Conservation (phyloP, 2,797 vertebrate genomes). For the Pseudochaenichthys georgianus region DNA sequence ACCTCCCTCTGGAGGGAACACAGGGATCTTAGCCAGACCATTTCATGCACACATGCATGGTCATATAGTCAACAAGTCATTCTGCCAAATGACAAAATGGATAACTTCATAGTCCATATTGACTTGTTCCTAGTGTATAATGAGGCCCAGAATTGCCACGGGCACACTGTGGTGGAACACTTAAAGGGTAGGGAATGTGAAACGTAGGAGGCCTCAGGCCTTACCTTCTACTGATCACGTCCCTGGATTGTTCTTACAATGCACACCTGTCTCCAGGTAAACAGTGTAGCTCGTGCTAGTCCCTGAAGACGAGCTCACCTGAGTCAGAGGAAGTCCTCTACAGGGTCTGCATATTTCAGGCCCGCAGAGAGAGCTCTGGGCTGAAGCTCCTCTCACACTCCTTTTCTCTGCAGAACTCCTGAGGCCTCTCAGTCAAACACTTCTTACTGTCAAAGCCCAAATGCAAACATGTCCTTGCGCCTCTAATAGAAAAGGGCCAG, state of each 20-base stretch:
- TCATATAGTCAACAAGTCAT: too few relatives aligned
- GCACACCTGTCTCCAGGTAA: neutral
- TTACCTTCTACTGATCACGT: neutral
- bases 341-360: constrained; percentile 37
- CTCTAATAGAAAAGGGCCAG: constrained; percentile 2
- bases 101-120: too few relatives aligned
- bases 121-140: too few relatives aligned
- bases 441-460: neutral
- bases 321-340: constrained; percentile 28
- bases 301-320: constrained; percentile 21
- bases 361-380: constrained; percentile 11
- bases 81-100: too few relatives aligned
- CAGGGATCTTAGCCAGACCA: too few relatives aligned
- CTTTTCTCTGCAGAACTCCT: constrained; percentile 21
- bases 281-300: constrained; percentile 7
- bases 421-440: constrained; percentile 6
- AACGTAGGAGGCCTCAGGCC: neutral
- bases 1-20: too few relatives aligned
- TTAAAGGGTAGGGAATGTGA: too few relatives aligned
- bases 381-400: constrained; percentile 25
- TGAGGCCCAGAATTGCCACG: too few relatives aligned
- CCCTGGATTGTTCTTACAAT: too few relatives aligned
- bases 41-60: too few relatives aligned
- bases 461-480: constrained; percentile 23
- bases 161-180: too few relatives aligned